phyloP scores from a whole-genome alignment of 1,140 invertebrate species.

The Drosophila bipectinata region DNA sequence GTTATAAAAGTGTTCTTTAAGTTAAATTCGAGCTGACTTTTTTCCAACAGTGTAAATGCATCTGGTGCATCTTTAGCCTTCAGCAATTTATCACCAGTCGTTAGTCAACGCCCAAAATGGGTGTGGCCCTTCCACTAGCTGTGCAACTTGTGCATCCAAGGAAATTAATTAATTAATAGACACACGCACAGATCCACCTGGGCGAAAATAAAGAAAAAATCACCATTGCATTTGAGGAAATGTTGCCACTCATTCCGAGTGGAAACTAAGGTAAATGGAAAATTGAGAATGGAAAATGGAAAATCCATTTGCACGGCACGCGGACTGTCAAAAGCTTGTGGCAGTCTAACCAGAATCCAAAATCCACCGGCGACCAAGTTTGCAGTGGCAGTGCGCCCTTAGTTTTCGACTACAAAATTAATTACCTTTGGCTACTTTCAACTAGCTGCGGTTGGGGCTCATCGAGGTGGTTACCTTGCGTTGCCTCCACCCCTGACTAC shows the following conservation, averaged over 20 bases:
- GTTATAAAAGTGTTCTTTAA: not conserved
- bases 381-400: slow-evolving; percentile 33
- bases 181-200: slow-evolving; percentile 42
- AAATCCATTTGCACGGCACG: slow-evolving; percentile 70
- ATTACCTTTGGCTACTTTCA: slow-evolving; percentile 82
- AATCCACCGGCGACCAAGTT: slow-evolving; percentile 41
- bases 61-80: slow-evolving; percentile 2
- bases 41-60: slow-evolving; percentile 6
- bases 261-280: slow-evolving; percentile 68
- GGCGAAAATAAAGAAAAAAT: slow-evolving; percentile 9
- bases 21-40: not conserved
- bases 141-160: slow-evolving; percentile 28
- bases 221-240: slow-evolving; percentile 39
- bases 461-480: slow-evolving; percentile 49
- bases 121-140: slow-evolving; percentile 33
- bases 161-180: slow-evolving; percentile 78
- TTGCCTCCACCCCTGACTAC: not conserved
- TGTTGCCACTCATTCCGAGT: slow-evolving; percentile 58
- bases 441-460: slow-evolving; percentile 59
- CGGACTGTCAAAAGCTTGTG: slow-evolving; percentile 66
- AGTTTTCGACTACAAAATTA: slow-evolving; percentile 79
- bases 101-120: slow-evolving; percentile 57
- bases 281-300: slow-evolving; percentile 34
- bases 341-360: slow-evolving; percentile 34
- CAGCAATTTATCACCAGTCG: slow-evolving; percentile 61